Conservation (phyloP, 2,888 invertebrate genomes). For the Tachina grossa region DNA sequence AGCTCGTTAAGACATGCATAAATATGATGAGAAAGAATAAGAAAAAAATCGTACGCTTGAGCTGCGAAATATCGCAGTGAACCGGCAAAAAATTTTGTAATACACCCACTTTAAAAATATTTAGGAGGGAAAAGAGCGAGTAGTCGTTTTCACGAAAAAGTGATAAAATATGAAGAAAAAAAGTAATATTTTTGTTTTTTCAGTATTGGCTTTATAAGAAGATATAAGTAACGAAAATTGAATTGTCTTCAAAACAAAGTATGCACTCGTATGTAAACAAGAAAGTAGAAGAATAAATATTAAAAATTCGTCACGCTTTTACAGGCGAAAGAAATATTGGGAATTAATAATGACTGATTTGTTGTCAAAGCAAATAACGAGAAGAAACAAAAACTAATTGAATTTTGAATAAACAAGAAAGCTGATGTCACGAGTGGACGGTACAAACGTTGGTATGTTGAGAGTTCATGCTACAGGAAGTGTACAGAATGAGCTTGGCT, state of each 20-base stretch:
- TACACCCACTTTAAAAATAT: conserved; percentile 32
- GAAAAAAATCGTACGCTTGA: too few relatives aligned
- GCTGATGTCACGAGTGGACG: too few relatives aligned
- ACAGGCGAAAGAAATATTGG: conserved; percentile 34
- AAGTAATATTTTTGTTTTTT: neutral
- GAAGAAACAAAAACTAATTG: neutral
- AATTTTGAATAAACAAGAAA: too few relatives aligned
- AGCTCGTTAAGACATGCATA: neutral
- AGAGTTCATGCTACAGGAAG: too few relatives aligned
- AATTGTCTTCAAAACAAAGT: conserved; percentile 18
- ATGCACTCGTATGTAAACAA: conserved; percentile 2
- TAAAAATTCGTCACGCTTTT: conserved; percentile 66
- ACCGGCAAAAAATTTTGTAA: neutral
- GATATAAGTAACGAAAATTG: conserved; percentile 1
- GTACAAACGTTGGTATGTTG: too few relatives aligned
- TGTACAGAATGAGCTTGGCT: too few relatives aligned
- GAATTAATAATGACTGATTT: conserved; percentile 57
- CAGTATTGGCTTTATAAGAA: neutral
- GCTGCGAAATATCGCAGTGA: neutral
- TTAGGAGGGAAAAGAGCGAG: neutral
- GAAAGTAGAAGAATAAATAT: conserved; percentile 39
- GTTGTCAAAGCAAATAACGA: conserved; percentile 18
- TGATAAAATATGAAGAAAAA: conserved; percentile 32
- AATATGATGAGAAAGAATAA: neutral
- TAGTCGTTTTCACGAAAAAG: conserved; percentile 41